Conservation (phyloP, 2,888 invertebrate genomes). For the Platerodrilus igneus region DNA sequence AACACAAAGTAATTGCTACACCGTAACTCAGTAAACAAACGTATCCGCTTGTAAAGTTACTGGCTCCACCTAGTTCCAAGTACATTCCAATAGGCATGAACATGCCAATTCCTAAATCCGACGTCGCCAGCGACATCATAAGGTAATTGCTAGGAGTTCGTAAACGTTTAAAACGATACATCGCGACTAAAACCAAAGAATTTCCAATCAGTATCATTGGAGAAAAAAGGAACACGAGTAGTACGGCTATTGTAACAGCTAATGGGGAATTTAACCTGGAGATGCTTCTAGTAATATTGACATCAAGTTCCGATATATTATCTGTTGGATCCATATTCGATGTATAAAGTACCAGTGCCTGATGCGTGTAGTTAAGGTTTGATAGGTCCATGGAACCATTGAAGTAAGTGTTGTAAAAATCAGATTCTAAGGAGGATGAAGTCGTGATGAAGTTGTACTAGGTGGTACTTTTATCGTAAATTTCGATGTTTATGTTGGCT, state of each 20-base stretch:
- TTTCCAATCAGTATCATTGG: constrained; percentile 58
- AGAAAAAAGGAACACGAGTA: constrained; percentile 52
- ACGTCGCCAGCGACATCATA: constrained; percentile 56
- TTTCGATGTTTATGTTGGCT: too few species aligned
- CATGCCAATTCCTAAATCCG: constrained; percentile 57
- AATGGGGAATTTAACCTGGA: constrained; percentile 45
- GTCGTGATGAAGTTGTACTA: too few species aligned
- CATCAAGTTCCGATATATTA: constrained; percentile 38
- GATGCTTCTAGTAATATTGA: constrained; percentile 39
- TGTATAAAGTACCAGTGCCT: constrained; percentile 36
- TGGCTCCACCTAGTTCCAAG: constrained; percentile 52
- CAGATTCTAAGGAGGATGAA: constrained; percentile 14
- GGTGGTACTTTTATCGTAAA: too few species aligned
- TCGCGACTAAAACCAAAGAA: constrained; percentile 55
- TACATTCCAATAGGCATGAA: constrained; percentile 58
- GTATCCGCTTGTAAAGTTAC: constrained; percentile 45
- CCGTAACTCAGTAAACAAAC: constrained; percentile 57
- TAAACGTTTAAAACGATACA: constrained; percentile 57
- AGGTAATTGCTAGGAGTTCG: constrained; percentile 60
- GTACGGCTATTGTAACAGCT: constrained; percentile 49
- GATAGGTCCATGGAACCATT: constrained; percentile 41
- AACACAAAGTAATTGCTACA: constrained; percentile 54
- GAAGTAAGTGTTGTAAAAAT: constrained; percentile 30
- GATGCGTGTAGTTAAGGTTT: constrained; percentile 38
- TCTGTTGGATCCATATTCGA: constrained; percentile 34